Base-by-base conservation (phyloP, 2,113 vertebrate genomes). In the Salminus brasiliensis region DNA sequence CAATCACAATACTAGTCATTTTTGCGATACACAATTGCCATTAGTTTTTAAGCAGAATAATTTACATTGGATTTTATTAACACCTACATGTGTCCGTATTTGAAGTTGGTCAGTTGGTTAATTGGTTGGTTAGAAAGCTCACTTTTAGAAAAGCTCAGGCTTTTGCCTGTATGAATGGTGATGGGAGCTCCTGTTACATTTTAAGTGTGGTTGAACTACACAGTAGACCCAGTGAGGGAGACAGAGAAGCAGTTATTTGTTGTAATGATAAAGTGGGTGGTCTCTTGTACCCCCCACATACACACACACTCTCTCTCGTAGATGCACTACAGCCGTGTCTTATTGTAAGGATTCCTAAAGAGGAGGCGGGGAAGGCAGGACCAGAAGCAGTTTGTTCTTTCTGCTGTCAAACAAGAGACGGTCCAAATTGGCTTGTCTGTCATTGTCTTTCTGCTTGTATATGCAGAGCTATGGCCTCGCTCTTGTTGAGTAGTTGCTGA, bases 341-440 rank as follows among this genome's bases (percentile, higher is more conserved):
- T 87, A 90, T 94, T 93, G 91, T 93, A 45, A 29, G 18, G 39
- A 47, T 84, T 89, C 86, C 88, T 88, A 80, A 78, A 80, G 77
- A 86, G 79, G 53, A 81, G 85, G 85, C 85, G 83, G 79, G 81
- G 77, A 63, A 45, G 87, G 86, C 84, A 88, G 88, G 83, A 84
- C 88, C 82, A 25, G 39, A 83, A 85, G 82, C 88, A 87, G 91
- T 91, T 92, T 92, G 91, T 91, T 72, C 83, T 25, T 18, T 81
- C 78, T 55, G 81, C 84, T 91, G 91, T 90, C 89, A 89, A 85
- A 89, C 87, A 85, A 76, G 85, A 90, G 87, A 89, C 91, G 87
- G 76, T 81, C 84, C 59, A 87, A 83, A 82, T 34, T 74, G 83
- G 85, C 87, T 78, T 80, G 88, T 76, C 79, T 72, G 77, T 81